These are phyloP conservation scores for Vulpes vulpes DNA, from an alignment of 2,113 vertebrate species.

Conservation along the genomic window DNA sequence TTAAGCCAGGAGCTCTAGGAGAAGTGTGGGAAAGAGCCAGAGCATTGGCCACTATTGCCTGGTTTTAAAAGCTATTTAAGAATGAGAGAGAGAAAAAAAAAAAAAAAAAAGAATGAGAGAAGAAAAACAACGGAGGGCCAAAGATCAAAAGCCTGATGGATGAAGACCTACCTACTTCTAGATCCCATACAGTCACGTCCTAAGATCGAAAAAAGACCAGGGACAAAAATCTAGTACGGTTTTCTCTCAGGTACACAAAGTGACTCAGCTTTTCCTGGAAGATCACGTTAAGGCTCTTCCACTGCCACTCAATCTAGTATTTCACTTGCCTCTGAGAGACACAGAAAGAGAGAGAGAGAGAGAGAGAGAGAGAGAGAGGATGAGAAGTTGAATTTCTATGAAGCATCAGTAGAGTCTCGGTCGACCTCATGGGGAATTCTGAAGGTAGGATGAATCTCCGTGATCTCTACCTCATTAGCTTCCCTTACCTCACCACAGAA, in stretches of 20 bases:
- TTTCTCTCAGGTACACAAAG: not conserved
- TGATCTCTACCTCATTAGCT: not conserved
- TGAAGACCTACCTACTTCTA: not conserved
- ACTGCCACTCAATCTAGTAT: not conserved
- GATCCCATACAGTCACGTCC: not conserved
- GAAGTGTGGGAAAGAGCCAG: not conserved
- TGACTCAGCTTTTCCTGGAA: not conserved
- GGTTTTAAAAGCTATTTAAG: not conserved
- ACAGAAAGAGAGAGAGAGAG: not conserved
- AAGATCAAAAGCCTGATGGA: not conserved
- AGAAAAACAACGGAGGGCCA: not conserved
- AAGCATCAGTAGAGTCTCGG: not conserved
- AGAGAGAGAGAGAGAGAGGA: not conserved
- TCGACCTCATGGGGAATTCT: not conserved
- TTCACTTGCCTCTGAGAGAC: not conserved
- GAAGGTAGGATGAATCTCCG: not conserved
- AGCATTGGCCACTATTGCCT: rapidly evolving
- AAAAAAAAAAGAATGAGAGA: not conserved
- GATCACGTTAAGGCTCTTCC: not conserved
- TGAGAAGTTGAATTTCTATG: not conserved
- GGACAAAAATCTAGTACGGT: not conserved
- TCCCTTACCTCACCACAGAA: not conserved
- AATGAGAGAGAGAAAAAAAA: not conserved
- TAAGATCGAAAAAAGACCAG: not conserved
- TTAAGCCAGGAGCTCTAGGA: not conserved